Evolutionary conservation across 2,113 vertebrate genomes (phyloP).

Genomic region (Orientallactaga bullata): DNA sequence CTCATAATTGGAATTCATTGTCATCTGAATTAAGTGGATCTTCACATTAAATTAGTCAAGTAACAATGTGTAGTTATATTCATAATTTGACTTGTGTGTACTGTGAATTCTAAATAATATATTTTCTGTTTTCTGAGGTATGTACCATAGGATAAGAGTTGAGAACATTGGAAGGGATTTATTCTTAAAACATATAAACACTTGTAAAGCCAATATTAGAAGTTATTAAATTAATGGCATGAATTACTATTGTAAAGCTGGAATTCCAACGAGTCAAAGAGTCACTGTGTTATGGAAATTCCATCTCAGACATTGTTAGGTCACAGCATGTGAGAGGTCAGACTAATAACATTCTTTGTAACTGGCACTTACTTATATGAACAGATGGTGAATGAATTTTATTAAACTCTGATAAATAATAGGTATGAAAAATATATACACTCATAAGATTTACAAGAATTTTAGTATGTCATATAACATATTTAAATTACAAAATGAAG

Average conservation of each 20-base stretch:
- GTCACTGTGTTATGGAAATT: slow-evolving; percentile 12
- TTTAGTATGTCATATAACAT: not conserved
- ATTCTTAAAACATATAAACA: not conserved
- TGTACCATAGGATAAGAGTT: not conserved
- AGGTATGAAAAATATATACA: not conserved
- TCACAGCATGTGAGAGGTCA: slow-evolving; percentile 78
- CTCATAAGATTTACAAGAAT: not conserved
- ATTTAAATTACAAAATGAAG: not conserved
- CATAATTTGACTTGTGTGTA: slow-evolving; percentile 1
- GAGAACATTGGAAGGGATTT: not conserved
- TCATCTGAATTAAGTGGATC: not conserved
- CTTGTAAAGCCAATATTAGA: not conserved
- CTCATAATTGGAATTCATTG: not conserved
- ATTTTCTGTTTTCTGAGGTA: slow-evolving; percentile 36
- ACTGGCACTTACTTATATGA: slow-evolving; percentile 77
- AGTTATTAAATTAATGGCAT: slow-evolving; percentile 41
- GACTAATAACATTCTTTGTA: slow-evolving; percentile 71
- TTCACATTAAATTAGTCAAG: not conserved
- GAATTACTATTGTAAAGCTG: slow-evolving; percentile 36
- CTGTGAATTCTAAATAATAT: not conserved
- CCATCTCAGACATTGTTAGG: slow-evolving; percentile 63
- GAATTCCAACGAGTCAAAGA: slow-evolving; percentile 72
- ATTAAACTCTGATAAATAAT: not conserved
- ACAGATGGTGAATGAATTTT: slow-evolving; percentile 67
- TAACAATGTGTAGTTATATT: not conserved